Evolutionary conservation across 35 echinoderm and acorn worm genomes (phyloP).

Genomic region (Ophioderma brevispina): DNA sequence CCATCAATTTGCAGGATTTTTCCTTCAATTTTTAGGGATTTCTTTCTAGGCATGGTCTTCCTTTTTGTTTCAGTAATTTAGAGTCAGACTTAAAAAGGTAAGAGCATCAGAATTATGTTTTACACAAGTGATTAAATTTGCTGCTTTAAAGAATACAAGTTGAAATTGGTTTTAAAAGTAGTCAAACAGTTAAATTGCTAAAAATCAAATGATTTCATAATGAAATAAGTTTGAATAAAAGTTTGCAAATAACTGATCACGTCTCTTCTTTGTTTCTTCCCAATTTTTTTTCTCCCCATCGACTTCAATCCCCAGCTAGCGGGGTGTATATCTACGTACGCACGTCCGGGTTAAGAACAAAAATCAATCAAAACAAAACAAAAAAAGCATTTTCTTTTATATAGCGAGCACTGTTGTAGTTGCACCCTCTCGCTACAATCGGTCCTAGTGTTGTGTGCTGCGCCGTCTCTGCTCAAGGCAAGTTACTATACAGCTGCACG

Average conservation of each 20-base stretch:
- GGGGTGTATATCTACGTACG: not conserved
- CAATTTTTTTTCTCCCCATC: conserved; percentile 41
- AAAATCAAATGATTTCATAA: not conserved
- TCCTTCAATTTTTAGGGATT: not conserved
- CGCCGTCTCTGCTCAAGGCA: not conserved
- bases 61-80: conserved; percentile 1
- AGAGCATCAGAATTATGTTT: not conserved
- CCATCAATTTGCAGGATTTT: not conserved
- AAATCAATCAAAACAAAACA: not conserved
- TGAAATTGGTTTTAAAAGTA: too few species aligned
- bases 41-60: not conserved
- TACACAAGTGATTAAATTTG: not conserved
- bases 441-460: conserved; percentile 1
- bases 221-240: not conserved
- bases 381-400: conserved; percentile 8
- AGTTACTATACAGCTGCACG: not conserved
- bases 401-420: conserved; percentile 4
- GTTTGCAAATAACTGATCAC: conserved; percentile 21
- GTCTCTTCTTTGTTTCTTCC: conserved; percentile 57
- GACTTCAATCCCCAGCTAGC: conserved; percentile 16
- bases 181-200: not conserved
- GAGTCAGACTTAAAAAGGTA: not conserved
- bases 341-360: not conserved
- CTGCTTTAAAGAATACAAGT: not conserved
- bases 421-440: not conserved